Evolutionary conservation across 2,888 invertebrate genomes (phyloP), one percentile per base, ranked within the genome.

Genomic region (Sinopyrophorus schimmeli): DNA sequence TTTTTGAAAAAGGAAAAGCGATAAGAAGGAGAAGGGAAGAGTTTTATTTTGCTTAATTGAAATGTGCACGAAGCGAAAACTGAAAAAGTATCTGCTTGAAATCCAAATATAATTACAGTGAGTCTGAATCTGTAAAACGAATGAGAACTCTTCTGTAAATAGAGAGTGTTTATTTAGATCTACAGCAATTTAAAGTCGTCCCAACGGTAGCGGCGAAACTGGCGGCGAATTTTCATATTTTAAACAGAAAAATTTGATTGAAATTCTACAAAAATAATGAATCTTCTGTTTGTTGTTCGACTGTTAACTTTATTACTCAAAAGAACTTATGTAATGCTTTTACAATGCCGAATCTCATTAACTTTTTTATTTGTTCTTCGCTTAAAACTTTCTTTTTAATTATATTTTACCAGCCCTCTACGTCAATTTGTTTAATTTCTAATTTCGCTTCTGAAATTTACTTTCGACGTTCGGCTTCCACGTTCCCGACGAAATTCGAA

Each of bases 21-120:
- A n/a, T n/a, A n/a, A n/a, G n/a, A n/a, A n/a, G n/a, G n/a, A n/a
- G n/a, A n/a, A n/a, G n/a, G n/a, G n/a, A n/a, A n/a, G n/a, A 41
- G 35, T 46, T 54, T 54, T 54, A 57, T 54, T 53, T 54, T 46
- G 49, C 50, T 53, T 64, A 65, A 65, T 63, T 63, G 60, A 63
- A 65, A 63, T 63, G 62, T 61, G 55, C 62, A 60, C 60, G 60
- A 59, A 63, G 63, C 64, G 63, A 62, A 65, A 61, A 64, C 62
- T 59, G 61, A 62, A 65, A 65, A 63, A 65, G 65, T 62, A 65
- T 63, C 61, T 57, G 60, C 50, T 61, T 55, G 52, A 52, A 55
- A 55, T 55, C 52, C 55, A 53, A 55, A 55, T 55, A 55, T 48
- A 55, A 55, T 55, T 55, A 55, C 48, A 48, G 49, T 40, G 55